phyloP scores from a whole-genome alignment of 2,113 vertebrate genomes.

The Pomatostomus ruficeps region DNA sequence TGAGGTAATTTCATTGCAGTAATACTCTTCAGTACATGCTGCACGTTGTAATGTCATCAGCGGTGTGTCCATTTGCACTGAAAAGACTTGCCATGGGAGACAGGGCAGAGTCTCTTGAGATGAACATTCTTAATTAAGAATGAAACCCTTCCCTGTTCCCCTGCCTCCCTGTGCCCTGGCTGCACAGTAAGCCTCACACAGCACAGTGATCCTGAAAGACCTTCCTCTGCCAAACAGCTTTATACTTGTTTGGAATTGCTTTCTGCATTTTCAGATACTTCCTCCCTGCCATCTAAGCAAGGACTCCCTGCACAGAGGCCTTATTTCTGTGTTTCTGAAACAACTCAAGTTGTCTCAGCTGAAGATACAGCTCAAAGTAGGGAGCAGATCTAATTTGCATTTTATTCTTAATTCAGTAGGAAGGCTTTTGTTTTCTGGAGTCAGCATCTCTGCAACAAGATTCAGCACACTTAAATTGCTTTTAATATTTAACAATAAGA shows the following conservation, averaged over 20 bases:
- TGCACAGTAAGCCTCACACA: slow-evolving; percentile 30
- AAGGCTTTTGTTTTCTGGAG: slow-evolving; percentile 40
- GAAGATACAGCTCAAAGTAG: background rate
- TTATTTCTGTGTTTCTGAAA: background rate
- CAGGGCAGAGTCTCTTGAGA: slow-evolving; percentile 18
- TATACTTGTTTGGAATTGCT: background rate
- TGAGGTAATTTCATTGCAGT: slow-evolving; percentile 55
- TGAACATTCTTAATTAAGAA: slow-evolving; percentile 40
- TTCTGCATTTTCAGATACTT: slow-evolving; percentile 23
- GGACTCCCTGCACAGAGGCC: background rate
- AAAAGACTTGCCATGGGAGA: slow-evolving; percentile 28
- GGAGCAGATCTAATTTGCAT: background rate
- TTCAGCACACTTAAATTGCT: slow-evolving; percentile 43
- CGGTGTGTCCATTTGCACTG: slow-evolving; percentile 63
- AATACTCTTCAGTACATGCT: slow-evolving; percentile 39
- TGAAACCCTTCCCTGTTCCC: slow-evolving; percentile 23
- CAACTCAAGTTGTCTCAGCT: background rate
- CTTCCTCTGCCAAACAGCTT: slow-evolving; percentile 1
- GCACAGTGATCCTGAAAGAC: slow-evolving; percentile 2
- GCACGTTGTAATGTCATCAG: slow-evolving; percentile 26
- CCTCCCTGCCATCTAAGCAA: slow-evolving; percentile 4
- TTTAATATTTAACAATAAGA: slow-evolving; percentile 59
- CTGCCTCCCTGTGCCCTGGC: background rate
- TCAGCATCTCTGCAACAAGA: slow-evolving; percentile 46
- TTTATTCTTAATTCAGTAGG: slow-evolving; percentile 32